Evolutionary conservation across 2,113 vertebrate species (phyloP).

Genomic region (Brachypteracias leptosomus): DNA sequence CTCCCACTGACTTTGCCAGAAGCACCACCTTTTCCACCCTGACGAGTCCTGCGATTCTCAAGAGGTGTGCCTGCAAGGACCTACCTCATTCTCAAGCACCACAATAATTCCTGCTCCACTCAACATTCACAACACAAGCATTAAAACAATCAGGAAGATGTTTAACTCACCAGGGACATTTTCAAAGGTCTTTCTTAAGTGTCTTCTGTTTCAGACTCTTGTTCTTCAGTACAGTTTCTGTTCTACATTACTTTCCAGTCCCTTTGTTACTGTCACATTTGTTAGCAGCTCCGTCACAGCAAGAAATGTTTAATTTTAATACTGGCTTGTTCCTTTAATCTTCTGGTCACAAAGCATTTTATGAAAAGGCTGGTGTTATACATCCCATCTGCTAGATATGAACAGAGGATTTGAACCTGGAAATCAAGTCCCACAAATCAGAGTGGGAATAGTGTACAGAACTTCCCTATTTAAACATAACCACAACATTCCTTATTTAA

Average conservation of each 20-base stretch:
- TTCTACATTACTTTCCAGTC: background rate
- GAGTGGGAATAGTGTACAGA: background rate
- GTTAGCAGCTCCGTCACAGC: rapidly evolving
- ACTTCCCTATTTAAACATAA: background rate
- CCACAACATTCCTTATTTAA: background rate
- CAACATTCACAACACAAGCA: background rate
- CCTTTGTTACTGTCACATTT: background rate
- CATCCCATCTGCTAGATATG: background rate
- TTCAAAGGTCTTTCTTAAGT: background rate
- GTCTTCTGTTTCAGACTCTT: background rate
- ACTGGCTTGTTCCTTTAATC: background rate
- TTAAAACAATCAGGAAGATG: background rate
- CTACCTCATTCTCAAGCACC: background rate
- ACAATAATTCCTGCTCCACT: background rate
- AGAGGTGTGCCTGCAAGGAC: background rate
- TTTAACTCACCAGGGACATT: background rate
- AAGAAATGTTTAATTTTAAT: background rate
- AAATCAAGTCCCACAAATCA: background rate
- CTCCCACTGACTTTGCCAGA: background rate
- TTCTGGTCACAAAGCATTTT: background rate
- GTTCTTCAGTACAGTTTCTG: background rate
- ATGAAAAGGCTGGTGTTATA: background rate
- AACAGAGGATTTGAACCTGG: background rate
- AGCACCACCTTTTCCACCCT: background rate
- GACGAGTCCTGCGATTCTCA: rapidly evolving